Conservation (phyloP, 2,113 vertebrate genomes). For the Ceyx cyanopectus region DNA sequence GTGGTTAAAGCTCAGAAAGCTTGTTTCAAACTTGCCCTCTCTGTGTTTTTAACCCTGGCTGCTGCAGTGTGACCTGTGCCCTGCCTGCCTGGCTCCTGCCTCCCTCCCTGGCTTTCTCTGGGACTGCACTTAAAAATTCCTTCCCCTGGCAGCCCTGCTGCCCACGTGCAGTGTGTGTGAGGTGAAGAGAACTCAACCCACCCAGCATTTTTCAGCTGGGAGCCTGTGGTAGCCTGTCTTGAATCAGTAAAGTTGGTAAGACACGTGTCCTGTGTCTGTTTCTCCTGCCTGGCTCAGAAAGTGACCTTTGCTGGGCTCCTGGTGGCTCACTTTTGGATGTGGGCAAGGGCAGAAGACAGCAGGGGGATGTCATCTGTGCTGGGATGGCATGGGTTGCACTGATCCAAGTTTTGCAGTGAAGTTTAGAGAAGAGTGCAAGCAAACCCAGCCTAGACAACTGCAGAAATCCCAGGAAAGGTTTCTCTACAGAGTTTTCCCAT, state of each 20-base stretch:
- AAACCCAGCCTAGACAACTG: not conserved
- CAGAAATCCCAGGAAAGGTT: not conserved
- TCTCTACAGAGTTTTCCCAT: not conserved
- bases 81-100: not conserved
- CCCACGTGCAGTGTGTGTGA: fast-evolving
- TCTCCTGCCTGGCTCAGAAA: not conserved
- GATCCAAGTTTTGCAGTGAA: not conserved
- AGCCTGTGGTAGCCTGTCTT: fast-evolving
- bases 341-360: not conserved
- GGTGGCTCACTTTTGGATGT: fast-evolving
- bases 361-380: not conserved
- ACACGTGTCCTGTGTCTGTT: fast-evolving
- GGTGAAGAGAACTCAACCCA: not conserved
- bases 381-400: not conserved
- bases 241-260: too few relatives aligned
- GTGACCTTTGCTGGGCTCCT: not conserved
- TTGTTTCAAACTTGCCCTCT: not conserved
- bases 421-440: not conserved
- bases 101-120: not conserved
- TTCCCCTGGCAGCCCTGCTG: not conserved
- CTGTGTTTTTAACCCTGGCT: not conserved
- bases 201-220: not conserved
- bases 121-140: not conserved
- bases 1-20: not conserved
- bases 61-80: not conserved